These are phyloP conservation scores for Phoenicopterus ruber DNA, from an alignment of 2,113 vertebrate genomes.

Conservation along the genomic window DNA sequence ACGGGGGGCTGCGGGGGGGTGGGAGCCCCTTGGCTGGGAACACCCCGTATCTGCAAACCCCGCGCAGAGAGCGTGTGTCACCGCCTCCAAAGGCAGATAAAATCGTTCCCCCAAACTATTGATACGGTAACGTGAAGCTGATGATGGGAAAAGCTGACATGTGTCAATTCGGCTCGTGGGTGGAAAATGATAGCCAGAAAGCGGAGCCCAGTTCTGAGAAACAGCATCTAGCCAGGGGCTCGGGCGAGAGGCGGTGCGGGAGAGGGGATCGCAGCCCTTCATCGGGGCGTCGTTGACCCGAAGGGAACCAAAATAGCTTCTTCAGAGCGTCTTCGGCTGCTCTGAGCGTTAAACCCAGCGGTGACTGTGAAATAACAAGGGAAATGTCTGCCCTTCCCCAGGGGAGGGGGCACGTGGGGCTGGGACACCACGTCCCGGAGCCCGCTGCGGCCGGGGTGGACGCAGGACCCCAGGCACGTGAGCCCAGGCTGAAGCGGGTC, in stretches of 20 bases:
- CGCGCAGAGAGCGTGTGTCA: fast-evolving
- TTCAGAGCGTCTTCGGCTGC: background rate
- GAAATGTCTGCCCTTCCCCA: background rate
- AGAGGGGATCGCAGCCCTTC: background rate
- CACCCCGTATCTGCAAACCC: background rate
- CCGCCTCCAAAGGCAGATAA: background rate
- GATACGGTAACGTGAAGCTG: background rate
- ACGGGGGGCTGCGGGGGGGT: fast-evolving
- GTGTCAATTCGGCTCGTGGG: background rate
- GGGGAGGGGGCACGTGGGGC: background rate
- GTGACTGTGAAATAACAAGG: too few species aligned
- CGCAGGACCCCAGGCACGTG: background rate
- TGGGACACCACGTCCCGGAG: background rate
- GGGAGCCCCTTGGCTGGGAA: background rate
- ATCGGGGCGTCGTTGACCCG: fast-evolving
- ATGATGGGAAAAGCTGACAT: background rate
- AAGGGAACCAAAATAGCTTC: background rate
- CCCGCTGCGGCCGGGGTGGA: background rate
- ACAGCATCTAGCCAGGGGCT: fast-evolving
- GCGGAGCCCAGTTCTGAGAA: background rate
- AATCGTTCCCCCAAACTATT: background rate
- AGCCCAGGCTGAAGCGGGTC: too few species aligned
- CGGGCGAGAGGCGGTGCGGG: fast-evolving
- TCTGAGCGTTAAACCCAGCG: fast-evolving
- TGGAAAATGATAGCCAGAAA: background rate